A percentile compares a stretch with the other conserved stretches of the same genome.
phyloP scores from a whole-genome alignment of 1,140 invertebrate genomes.

The Watersipora subatra region DNA sequence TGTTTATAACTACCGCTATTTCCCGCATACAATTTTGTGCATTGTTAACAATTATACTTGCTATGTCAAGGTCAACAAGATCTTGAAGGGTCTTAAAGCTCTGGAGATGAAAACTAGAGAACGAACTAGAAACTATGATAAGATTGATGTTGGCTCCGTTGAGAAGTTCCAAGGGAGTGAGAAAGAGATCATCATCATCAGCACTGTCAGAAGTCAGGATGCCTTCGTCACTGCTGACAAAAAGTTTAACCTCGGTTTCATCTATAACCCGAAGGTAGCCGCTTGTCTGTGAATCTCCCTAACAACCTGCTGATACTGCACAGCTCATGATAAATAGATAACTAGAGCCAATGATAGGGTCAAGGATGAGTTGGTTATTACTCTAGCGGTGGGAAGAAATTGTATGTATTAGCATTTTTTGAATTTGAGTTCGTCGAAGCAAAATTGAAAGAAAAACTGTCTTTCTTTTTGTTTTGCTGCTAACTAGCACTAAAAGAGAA shows the following conservation, averaged over 20 bases:
- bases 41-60: no score
- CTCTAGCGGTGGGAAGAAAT: no score
- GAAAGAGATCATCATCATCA: constrained; percentile 67
- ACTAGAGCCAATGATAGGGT: neutral
- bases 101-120: neutral
- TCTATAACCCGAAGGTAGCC: constrained; percentile 28
- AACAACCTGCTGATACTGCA: neutral
- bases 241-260: constrained; percentile 27
- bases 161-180: constrained; percentile 95
- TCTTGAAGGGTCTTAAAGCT: neutral
- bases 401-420: no score
- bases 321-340: neutral
- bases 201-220: constrained; percentile 54
- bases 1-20: no score
- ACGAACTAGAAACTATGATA: constrained; percentile 9
- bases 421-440: no score
- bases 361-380: no score
- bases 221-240: constrained; percentile 21
- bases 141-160: constrained; percentile 65
- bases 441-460: no score
- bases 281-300: neutral
- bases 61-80: no score
- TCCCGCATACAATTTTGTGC: no score
- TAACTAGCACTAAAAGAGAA: no score
- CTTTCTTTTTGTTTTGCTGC: no score